Evolutionary conservation across 1,140 invertebrate genomes (phyloP).

Genomic region (Drosophila littoralis): DNA sequence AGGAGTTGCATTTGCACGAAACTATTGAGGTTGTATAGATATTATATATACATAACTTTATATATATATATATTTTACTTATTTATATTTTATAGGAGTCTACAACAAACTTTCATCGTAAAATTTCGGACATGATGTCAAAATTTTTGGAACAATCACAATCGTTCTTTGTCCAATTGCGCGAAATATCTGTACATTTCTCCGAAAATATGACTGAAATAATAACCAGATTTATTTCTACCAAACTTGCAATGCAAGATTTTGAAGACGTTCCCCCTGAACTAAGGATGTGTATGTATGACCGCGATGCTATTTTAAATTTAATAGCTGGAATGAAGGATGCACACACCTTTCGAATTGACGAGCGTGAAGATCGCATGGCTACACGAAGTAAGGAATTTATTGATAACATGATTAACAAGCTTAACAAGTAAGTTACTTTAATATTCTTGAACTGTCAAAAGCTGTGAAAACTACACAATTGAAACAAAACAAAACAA

Average conservation of each 20-base stretch:
- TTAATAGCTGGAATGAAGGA: conserved; percentile 90
- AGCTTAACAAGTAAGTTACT: conserved; percentile 85
- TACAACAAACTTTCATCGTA: conserved; percentile 87
- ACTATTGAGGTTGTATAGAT: conserved; percentile 87
- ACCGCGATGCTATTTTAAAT: conserved; percentile 90
- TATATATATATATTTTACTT: too few relatives aligned
- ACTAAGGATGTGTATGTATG: conserved; percentile 87
- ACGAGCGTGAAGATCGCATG: conserved; percentile 90
- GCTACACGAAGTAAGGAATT: conserved; percentile 88
- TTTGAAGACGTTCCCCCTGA: conserved; percentile 80
- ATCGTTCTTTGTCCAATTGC: conserved; percentile 88
- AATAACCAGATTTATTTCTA: conserved; percentile 55
- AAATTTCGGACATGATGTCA: conserved; percentile 90
- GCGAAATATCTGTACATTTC: conserved; percentile 86
- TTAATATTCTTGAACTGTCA: conserved; percentile 83
- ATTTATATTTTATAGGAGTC: conserved; percentile 44
- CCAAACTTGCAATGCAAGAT: conserved; percentile 58
- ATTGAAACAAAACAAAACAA: too few relatives aligned
- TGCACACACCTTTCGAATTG: conserved; percentile 90
- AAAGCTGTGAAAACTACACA: too few relatives aligned
- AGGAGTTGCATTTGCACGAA: conserved; percentile 91
- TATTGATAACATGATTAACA: conserved; percentile 86
- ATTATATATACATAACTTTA: background rate
- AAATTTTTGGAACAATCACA: conserved; percentile 90
- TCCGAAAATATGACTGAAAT: conserved; percentile 84